Evolutionary conservation across 2,888 invertebrate genomes (phyloP), one percentile per base, ranked within the genome.

Genomic region (Tetragonula carbonaria): DNA sequence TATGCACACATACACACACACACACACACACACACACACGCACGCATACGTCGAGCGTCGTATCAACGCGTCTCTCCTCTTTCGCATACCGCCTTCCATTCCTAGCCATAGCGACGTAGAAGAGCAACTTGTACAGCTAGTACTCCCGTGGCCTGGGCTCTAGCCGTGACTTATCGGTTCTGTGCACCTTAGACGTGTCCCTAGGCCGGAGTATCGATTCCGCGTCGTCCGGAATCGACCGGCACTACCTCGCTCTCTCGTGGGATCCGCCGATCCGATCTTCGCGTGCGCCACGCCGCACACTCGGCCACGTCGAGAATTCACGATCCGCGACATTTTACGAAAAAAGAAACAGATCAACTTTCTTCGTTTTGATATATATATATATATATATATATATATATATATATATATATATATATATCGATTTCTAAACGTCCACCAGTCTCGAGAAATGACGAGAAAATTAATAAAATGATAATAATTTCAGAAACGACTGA

Each of bases 101-200:
- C 70, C 78, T 80, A 77, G 63, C 62, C 53, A 74, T 45, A 45
- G 66, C 85, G 86, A 86, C 85, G 86, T 87, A 71, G 87, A 87
- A 80, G 86, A 87, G 83, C 86, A 86, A 86, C 87, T 86, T 86
- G 84, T 87, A 88, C 91, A 90, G 87, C 92, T 88, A 68, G 83
- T 84, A 86, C 90, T 77, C 88, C 82, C 81, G 85, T 81, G 81
- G 87, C 84, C 84, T 80, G 87, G 87, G 67, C 86, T 88, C 87
- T 84, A 87, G 82, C 85, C 91, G 92, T 92, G 92, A 93, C 93
- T 93, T 93, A 93, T 93, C 92, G 93, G 90, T 90, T 92, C 90
- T 90, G 88, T 88, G 89, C 90, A 91, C 90, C 90, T 92, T 68
- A 71, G 79, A 87, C 78, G 89, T 80, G 86, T 87, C 82, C 86